Evolutionary conservation across 2,113 vertebrate genomes (phyloP), one percentile per base, ranked within the genome.

Genomic region (Sminthopsis crassicaudata): DNA sequence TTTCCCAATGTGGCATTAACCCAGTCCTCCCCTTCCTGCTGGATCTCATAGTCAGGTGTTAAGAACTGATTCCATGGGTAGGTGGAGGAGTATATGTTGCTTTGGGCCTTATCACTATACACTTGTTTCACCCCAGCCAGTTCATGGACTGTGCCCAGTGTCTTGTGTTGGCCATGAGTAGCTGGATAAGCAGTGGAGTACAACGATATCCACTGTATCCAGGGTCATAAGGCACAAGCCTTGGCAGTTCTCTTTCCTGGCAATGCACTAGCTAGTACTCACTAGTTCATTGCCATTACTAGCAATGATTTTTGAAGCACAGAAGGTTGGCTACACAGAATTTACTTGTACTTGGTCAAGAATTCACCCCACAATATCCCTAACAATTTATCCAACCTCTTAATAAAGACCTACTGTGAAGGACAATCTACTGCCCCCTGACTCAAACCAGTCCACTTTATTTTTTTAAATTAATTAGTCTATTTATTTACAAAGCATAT

Each of bases 21-120:
- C 7, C 42, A 84, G 7, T 84, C 67, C n/a, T 23, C n/a, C 67
- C 67, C 7, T 42, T 19, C 42, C 60, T 76, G 60, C 36, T 16
- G 0, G n/a, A 4, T 76, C 60, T 67, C 30, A 67, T n/a, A 84
- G 67, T 23, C 95, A 95, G 91, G n/a, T 96, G 93, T 91, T 94
- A 52, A 10, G 53, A 52, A 36, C 89, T 90, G 95, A 97, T 95
- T 91, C 30, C 30, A n/a, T 27, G 60, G 25, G 25, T 52, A 26
- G 25, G 22, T 30, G 23, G 46, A 53, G 46, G 93, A 42, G 36
- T 46, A 12, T 67, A 50, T 23, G 16, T 90, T 46, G 42, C 84
- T 50, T 8, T 3, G 5, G 89, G 46, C 89, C 90, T 96, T 96
- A 95, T 97, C 97, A 53, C n/a, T 51, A 24, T 0, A 60, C 92